Percentiles rank a stretch among this genome's conserved stretches.
These are phyloP conservation scores for Labrus mixtus DNA, from an alignment of 2,113 vertebrate species.

Conservation along the genomic window DNA sequence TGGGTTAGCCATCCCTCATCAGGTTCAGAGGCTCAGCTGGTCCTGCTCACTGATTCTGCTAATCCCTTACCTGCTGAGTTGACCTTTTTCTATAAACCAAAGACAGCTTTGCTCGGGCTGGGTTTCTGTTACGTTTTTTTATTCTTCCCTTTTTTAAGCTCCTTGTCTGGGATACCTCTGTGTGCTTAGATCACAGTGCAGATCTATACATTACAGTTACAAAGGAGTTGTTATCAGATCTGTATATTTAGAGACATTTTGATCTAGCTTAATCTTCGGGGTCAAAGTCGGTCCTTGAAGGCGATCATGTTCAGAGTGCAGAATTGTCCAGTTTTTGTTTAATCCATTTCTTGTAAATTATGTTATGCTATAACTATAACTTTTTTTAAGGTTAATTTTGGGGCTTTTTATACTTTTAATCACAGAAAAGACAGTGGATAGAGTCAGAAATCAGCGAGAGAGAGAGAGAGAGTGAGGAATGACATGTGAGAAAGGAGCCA, in stretches of 20 bases:
- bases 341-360: too few species aligned
- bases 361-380: too few species aligned
- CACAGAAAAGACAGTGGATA: too few species aligned
- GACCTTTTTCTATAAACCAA: constrained; percentile 73
- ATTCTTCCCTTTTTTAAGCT: constrained; percentile 35
- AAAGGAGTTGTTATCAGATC: constrained; percentile 8
- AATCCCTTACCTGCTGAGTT: constrained; percentile 76
- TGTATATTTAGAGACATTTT: constrained; percentile 2
- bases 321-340: neutral
- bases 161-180: constrained; percentile 21
- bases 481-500: too few species aligned
- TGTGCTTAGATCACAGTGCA: constrained; percentile 9
- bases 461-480: too few species aligned
- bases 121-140: constrained; percentile 38
- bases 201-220: constrained; percentile 5
- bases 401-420: neutral
- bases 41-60: constrained; percentile 61
- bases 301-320: neutral
- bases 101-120: constrained; percentile 52
- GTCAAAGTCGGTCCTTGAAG: neutral
- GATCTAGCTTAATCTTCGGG: neutral
- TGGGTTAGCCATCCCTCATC: constrained; percentile 56
- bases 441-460: too few species aligned
- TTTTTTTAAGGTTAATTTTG: too few species aligned
- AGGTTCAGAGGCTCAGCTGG: constrained; percentile 62